phyloP scores from a whole-genome alignment of 2,113 vertebrate genomes.

The Alaudala cheleensis region DNA sequence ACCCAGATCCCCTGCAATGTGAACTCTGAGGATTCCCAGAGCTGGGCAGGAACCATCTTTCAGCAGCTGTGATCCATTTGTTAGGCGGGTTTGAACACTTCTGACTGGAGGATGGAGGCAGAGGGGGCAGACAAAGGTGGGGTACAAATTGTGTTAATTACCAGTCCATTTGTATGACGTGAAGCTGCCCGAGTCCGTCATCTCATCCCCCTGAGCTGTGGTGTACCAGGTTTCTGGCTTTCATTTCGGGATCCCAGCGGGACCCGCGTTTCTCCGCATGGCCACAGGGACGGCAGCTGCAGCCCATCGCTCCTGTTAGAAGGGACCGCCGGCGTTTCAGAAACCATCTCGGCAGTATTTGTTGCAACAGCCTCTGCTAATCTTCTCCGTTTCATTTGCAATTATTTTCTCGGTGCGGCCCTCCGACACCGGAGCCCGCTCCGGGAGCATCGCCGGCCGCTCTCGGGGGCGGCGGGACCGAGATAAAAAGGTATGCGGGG shows the following conservation, averaged over 20 bases:
- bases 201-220: neutral
- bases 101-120: neutral
- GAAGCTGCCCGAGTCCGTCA: conserved; percentile 57
- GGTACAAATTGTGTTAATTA: neutral
- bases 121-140: conserved; percentile 15
- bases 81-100: conserved; percentile 2
- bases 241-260: neutral
- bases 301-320: conserved; percentile 49
- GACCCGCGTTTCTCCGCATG: neutral
- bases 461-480: neutral
- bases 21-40: neutral
- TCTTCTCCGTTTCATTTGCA: conserved; percentile 78
- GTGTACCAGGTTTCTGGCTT: conserved; percentile 31
- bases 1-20: neutral
- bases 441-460: neutral
- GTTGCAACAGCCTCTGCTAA: conserved; percentile 66
- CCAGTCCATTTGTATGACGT: conserved; percentile 26
- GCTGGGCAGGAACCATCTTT: conserved; percentile 13
- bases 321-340: conserved; percentile 36
- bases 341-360: conserved; percentile 71
- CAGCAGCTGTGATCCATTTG: conserved; percentile 66
- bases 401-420: conserved; percentile 68
- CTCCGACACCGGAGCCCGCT: neutral
- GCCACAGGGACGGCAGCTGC: conserved; percentile 74
- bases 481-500: conserved; percentile 9